Percentiles rank a stretch among this genome's conserved stretches.
Evolutionary conservation across 2,113 vertebrate genomes (phyloP).

Genomic region (Potamarius usumacintae): DNA sequence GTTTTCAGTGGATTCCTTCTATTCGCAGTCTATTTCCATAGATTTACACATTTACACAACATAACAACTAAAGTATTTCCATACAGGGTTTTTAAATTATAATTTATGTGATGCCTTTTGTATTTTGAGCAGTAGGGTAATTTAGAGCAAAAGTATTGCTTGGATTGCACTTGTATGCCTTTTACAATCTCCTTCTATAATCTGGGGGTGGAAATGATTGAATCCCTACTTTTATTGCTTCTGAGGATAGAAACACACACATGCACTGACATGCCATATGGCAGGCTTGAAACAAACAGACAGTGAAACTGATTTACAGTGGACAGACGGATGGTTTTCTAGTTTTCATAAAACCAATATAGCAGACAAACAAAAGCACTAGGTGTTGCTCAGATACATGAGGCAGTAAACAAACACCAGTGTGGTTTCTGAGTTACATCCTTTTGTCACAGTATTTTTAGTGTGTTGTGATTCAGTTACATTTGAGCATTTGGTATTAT

Average conservation of each 20-base stretch:
- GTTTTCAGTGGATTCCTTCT: background rate
- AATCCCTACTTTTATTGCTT: background rate
- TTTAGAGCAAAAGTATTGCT: background rate
- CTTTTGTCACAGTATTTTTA: background rate
- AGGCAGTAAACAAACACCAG: background rate
- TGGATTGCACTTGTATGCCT: background rate
- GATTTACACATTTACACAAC: background rate
- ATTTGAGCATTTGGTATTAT: background rate
- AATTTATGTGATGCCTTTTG: background rate
- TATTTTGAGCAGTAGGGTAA: background rate
- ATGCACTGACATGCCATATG: background rate
- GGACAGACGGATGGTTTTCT: background rate
- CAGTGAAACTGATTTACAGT: background rate
- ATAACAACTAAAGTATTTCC: background rate
- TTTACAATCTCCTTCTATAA: background rate
- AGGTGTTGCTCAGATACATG: background rate
- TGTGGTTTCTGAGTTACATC: background rate
- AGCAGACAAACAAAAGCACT: background rate
- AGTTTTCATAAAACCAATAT: background rate
- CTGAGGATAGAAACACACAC: constrained; percentile 5
- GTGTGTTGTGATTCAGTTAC: background rate
- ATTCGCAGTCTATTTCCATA: background rate
- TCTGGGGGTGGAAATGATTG: background rate
- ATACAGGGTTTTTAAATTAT: background rate
- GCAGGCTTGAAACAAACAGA: background rate